phyloP scores from a whole-genome alignment of 2,888 invertebrate genomes.

The Antheraea yamamai region DNA sequence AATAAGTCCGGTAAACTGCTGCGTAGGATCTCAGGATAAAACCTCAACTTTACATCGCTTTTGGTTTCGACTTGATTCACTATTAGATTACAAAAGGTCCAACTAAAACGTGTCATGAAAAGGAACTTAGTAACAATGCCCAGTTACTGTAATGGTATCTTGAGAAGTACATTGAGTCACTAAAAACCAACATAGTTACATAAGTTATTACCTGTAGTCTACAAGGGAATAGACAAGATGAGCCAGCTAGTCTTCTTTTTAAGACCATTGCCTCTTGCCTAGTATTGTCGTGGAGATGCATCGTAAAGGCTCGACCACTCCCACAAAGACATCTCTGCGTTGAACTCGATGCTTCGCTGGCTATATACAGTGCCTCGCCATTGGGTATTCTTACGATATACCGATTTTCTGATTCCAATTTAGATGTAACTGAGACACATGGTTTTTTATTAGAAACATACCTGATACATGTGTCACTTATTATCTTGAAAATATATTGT shows the following conservation, averaged over 20 bases:
- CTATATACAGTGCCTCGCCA: constrained; percentile 89
- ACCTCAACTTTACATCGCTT: too few relatives aligned
- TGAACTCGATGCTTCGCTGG: constrained; percentile 84
- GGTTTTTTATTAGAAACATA: not conserved
- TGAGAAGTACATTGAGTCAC: not conserved
- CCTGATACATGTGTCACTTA: too few relatives aligned
- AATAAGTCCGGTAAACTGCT: too few relatives aligned
- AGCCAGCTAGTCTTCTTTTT: constrained; percentile 85
- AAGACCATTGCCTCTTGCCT: constrained; percentile 91
- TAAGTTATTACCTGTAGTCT: constrained; percentile 82
- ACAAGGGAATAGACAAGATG: constrained; percentile 87
- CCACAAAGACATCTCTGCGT: constrained; percentile 87
- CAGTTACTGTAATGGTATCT: too few relatives aligned
- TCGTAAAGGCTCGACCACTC: constrained; percentile 86
- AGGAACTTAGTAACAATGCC: too few relatives aligned
- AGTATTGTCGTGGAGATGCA: constrained; percentile 91
- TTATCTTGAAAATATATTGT: too few relatives aligned
- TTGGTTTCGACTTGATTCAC: too few relatives aligned
- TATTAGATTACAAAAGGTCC: too few relatives aligned
- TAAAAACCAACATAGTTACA: not conserved
- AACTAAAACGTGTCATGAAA: too few relatives aligned
- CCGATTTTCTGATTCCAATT: constrained; percentile 86
- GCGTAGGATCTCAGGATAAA: too few relatives aligned
- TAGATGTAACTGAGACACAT: constrained; percentile 77
- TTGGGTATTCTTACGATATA: constrained; percentile 87